Conservation (phyloP, 2,888 invertebrate species). For the Agrypnus murinus region DNA sequence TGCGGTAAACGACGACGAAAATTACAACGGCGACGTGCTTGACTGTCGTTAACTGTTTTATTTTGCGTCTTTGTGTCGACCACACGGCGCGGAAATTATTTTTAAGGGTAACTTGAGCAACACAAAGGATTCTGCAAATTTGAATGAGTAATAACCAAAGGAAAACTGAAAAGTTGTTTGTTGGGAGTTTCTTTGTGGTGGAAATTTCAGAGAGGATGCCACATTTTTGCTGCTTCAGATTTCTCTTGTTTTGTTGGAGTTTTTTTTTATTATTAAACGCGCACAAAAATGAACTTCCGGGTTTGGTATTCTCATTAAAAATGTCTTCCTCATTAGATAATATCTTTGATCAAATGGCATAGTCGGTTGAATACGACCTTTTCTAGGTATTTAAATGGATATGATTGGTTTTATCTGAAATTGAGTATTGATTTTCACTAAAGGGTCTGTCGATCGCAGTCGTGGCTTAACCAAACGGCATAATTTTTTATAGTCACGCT, state of each 20-base stretch:
- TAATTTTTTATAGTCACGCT: too few relatives aligned
- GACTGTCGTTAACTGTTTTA: conserved; percentile 62
- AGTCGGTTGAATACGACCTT: too few relatives aligned
- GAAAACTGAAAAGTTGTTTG: conserved; percentile 59
- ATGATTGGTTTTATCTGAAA: too few relatives aligned
- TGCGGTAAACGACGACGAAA: conserved; percentile 33
- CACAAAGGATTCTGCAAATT: conserved; percentile 62
- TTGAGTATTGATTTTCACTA: too few relatives aligned
- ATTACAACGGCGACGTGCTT: conserved; percentile 45
- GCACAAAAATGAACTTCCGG: background rate
- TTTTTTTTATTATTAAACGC: conserved; percentile 4
- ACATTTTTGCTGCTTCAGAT: background rate
- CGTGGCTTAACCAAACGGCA: too few relatives aligned
- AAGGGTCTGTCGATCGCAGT: too few relatives aligned
- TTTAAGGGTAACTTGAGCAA: conserved; percentile 61
- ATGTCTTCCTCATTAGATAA: too few relatives aligned
- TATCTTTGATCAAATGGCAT: too few relatives aligned
- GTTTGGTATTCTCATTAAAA: too few relatives aligned
- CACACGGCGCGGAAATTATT: conserved; percentile 64
- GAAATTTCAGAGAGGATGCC: conserved; percentile 27
- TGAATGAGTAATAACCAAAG: conserved; percentile 61
- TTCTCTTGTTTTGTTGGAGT: conserved; percentile 23
- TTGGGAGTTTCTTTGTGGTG: conserved; percentile 55
- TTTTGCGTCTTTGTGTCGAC: conserved; percentile 64
- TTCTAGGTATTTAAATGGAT: too few relatives aligned